phyloP scores from a whole-genome alignment of 2,888 invertebrate genomes.

The Netelia fuscicornis region DNA sequence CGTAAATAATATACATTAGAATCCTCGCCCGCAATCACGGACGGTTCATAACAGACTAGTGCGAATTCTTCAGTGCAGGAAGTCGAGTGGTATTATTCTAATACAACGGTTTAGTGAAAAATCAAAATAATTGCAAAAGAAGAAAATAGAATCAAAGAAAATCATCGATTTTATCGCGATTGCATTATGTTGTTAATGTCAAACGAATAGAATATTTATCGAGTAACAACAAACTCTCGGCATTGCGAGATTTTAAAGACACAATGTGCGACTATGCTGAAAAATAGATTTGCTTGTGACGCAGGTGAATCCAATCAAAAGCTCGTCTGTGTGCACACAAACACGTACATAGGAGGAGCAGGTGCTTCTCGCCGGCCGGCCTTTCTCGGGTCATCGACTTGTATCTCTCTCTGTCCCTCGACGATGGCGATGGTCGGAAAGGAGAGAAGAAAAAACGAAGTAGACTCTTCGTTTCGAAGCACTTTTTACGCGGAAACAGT shows the following conservation, averaged over 20 bases:
- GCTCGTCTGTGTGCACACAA: slow-evolving; percentile 63
- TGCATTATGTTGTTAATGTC: neutral
- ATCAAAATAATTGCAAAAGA: neutral
- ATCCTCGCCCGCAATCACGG: slow-evolving; percentile 72
- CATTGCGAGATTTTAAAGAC: slow-evolving; percentile 46
- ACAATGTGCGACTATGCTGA: slow-evolving; percentile 44
- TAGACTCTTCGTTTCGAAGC: slow-evolving; percentile 35
- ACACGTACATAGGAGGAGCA: slow-evolving; percentile 61
- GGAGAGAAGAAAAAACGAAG: slow-evolving; percentile 20
- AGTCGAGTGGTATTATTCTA: neutral
- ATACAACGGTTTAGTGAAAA: neutral
- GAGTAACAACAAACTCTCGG: slow-evolving; percentile 9
- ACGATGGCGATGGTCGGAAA: slow-evolving; percentile 38
- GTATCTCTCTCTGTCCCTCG: slow-evolving; percentile 28
- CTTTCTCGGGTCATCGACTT: slow-evolving; percentile 57
- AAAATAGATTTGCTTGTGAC: slow-evolving; percentile 57
- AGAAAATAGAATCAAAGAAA: neutral
- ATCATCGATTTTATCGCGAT: neutral
- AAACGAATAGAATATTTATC: neutral
- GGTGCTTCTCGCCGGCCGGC: slow-evolving; percentile 69
- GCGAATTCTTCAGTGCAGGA: slow-evolving; percentile 4
- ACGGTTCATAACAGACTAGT: neutral
- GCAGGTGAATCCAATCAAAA: slow-evolving; percentile 79
- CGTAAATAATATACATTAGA: slow-evolving; percentile 80
- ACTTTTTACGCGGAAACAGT: slow-evolving; percentile 50